phyloP scores from a whole-genome alignment of 2,888 invertebrate species.

The Synanthedon vespiformis region DNA sequence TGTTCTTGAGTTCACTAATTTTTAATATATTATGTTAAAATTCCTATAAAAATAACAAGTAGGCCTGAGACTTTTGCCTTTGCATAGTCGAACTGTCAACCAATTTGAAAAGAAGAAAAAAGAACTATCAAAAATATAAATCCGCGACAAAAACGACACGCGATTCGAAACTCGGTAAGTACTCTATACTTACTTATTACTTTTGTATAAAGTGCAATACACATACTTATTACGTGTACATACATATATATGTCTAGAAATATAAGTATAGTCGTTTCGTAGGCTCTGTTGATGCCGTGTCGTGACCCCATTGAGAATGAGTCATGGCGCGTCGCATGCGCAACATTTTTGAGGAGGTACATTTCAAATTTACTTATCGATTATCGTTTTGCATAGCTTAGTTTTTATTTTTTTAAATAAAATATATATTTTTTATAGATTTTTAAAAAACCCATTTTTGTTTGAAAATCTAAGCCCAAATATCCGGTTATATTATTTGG shows the following conservation, averaged over 20 bases:
- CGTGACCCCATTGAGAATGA: constrained; percentile 68
- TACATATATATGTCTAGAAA: constrained; percentile 13
- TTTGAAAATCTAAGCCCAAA: too few relatives aligned
- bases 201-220: constrained; percentile 17
- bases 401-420: too few relatives aligned
- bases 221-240: constrained; percentile 1
- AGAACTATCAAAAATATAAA: constrained; percentile 24
- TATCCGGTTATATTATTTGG: too few relatives aligned
- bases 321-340: constrained; percentile 60
- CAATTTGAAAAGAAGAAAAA: not conserved
- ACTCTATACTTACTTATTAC: constrained; percentile 14
- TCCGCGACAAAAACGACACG: constrained; percentile 21
- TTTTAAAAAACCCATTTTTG: too few relatives aligned
- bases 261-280: constrained; percentile 17
- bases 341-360: constrained; percentile 46
- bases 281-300: constrained; percentile 28
- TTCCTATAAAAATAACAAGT: too few relatives aligned
- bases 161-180: constrained; percentile 57
- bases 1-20: too few relatives aligned
- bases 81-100: too few relatives aligned
- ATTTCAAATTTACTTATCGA: constrained; percentile 42
- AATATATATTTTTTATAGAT: too few relatives aligned
- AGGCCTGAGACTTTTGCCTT: too few relatives aligned
- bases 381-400: too few relatives aligned
- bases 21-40: too few relatives aligned